phyloP scores from a whole-genome alignment of 2,113 vertebrate genomes.

The Catagonus wagneri region DNA sequence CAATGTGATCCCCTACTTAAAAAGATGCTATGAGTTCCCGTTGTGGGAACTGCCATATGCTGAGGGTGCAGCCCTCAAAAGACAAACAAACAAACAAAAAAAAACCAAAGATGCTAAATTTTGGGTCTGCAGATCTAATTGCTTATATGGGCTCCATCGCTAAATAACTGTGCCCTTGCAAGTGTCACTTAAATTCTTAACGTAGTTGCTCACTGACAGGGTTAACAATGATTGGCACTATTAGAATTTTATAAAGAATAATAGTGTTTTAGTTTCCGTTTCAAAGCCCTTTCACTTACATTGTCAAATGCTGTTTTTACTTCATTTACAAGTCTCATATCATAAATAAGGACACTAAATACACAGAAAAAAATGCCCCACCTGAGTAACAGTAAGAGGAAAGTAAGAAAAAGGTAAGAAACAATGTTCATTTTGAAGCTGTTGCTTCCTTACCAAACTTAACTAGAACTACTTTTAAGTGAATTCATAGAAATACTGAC shows the following conservation, averaged over 20 bases:
- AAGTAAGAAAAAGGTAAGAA: constrained; percentile 26
- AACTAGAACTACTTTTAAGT: neutral
- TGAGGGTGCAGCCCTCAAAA: no score
- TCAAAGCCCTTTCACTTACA: constrained; percentile 5
- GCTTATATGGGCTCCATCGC: neutral
- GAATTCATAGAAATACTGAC: neutral
- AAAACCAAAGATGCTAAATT: neutral
- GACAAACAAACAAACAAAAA: no score
- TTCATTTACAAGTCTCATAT: neutral
- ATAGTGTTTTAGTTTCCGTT: neutral
- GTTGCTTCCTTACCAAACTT: neutral
- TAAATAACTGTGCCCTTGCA: neutral
- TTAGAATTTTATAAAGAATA: neutral
- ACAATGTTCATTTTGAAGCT: neutral
- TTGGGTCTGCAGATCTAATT: neutral
- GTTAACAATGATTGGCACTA: neutral
- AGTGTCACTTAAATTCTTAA: constrained; percentile 1
- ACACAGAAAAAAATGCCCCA: neutral
- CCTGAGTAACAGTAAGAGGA: neutral
- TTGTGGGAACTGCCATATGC: no score
- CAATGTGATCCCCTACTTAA: neutral
- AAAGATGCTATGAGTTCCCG: neutral
- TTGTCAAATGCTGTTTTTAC: neutral
- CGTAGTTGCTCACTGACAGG: neutral
- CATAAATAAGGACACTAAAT: constrained; percentile 50